Evolutionary conservation across 2,888 invertebrate genomes (phyloP).

Genomic region (Machimus atricapillus): DNA sequence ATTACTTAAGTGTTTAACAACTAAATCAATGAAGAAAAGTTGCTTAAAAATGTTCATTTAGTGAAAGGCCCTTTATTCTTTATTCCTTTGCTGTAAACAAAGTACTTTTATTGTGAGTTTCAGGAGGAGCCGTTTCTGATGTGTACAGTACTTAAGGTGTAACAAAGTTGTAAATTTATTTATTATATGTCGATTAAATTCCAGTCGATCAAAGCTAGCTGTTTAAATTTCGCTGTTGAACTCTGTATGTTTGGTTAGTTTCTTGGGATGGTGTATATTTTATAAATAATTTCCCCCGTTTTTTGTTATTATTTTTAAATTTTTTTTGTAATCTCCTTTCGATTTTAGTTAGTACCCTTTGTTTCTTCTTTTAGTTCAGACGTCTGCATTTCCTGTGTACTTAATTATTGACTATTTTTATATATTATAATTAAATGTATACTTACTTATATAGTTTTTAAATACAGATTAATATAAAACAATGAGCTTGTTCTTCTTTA

Average conservation of each 20-base stretch:
- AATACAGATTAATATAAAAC: constrained; percentile 31
- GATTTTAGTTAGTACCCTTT: neutral
- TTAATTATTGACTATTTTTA: constrained; percentile 39
- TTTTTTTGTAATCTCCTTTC: neutral
- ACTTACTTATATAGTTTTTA: constrained; percentile 38
- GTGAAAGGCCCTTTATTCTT: neutral
- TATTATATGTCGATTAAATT: constrained; percentile 9
- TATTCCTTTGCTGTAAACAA: constrained; percentile 7
- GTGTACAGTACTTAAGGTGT: constrained; percentile 36
- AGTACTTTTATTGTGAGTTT: neutral
- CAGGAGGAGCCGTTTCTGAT: neutral
- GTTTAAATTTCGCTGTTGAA: constrained; percentile 28
- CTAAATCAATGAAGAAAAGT: neutral
- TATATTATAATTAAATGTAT: constrained; percentile 33
- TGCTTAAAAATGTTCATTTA: neutral
- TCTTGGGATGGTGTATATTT: constrained; percentile 31
- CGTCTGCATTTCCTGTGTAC: constrained; percentile 36
- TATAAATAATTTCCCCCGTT: neutral
- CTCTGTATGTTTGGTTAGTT: constrained; percentile 19
- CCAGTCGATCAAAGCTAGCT: constrained; percentile 9
- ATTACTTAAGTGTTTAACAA: constrained; percentile 32
- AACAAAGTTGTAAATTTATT: constrained; percentile 35
- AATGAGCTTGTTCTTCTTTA: neutral
- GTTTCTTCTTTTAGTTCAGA: neutral
- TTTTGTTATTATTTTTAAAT: neutral